Base-by-base conservation (phyloP, 1,140 invertebrate genomes). In the Drosophila sulfurigaster region DNA sequence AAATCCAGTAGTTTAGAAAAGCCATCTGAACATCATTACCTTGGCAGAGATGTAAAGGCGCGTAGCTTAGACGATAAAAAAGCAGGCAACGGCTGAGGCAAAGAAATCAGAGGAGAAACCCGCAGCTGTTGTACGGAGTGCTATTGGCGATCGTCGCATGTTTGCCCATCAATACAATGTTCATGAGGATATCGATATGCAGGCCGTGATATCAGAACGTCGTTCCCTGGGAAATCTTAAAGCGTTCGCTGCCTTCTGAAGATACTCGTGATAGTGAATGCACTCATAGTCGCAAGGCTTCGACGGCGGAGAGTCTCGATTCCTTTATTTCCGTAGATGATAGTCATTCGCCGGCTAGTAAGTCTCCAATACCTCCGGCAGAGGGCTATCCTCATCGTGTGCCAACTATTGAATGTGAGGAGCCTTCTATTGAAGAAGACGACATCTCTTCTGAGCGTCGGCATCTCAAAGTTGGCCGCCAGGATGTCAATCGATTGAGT, bases 1-100 rank as follows among this genome's bases (percentile, higher is more conserved):
- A 94, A 94, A 78, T 94, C 94, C 5, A 94, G 93, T 78, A 94
- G 94, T 60, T 92, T 94, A 56, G 94, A 95, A 70, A 93, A 93
- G 73, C 94, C 94, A 60, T 71, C 76, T 0, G 91, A 92, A 56
- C 89, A 91, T 72, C 91, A 92, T 49, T 91, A 90, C 71, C 80
- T 94, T 5, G 93, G 93, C 32, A 93, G 94, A 2, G 94, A 95
- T 83, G 93, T 93, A 2, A 95, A 95, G 85, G 94, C 94, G 0
- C 94, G 95, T 80, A 94, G 95, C 64, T 93, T 95, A 13, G 94
- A 95, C 79, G 89, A 92, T 30, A 92, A 92, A 25, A 25, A 83
- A 79, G 10, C 80, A 87, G 41, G 80, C 66, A 0, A 32, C 79
- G 30, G 54, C 82, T 1, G 80, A 79, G 10, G 41, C 79, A 1